A percentile compares a stretch with the other conserved stretches of the same genome.
Evolutionary conservation across 35 echinoderm and acorn worm genomes (phyloP).

Genomic region (Apostichopus californicus): DNA sequence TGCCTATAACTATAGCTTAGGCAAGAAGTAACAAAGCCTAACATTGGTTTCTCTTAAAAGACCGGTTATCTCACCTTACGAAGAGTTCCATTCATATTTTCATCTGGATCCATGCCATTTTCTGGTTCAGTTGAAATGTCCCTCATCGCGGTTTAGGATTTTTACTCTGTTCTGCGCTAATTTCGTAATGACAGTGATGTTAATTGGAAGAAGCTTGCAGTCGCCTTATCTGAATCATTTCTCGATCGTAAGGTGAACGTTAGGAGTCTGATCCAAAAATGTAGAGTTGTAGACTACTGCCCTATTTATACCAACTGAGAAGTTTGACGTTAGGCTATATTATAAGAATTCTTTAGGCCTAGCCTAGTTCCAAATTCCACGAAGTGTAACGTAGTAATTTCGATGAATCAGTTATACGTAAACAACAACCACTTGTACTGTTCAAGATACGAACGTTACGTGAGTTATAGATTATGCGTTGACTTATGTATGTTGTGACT

Average conservation of each 20-base stretch:
- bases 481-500: neutral
- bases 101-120: slow-evolving; percentile 24
- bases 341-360: too few species aligned
- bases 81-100: slow-evolving; percentile 35
- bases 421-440: neutral
- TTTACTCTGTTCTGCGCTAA: too few species aligned
- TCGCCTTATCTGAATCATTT: too few species aligned
- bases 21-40: too few species aligned
- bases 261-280: too few species aligned
- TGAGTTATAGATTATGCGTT: neutral
- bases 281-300: too few species aligned
- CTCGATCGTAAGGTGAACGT: too few species aligned
- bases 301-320: too few species aligned
- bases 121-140: neutral
- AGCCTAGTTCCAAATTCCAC: neutral
- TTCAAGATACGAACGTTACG: neutral
- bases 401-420: neutral
- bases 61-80: slow-evolving; percentile 4
- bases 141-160: neutral
- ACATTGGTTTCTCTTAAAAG: neutral
- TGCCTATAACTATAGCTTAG: too few species aligned
- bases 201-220: too few species aligned
- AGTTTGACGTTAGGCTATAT: too few species aligned
- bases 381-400: neutral
- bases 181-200: too few species aligned